Evolutionary conservation across 1,140 invertebrate genomes (phyloP), one percentile per base, ranked within the genome.

Genomic region (Zaprionus capensis): DNA sequence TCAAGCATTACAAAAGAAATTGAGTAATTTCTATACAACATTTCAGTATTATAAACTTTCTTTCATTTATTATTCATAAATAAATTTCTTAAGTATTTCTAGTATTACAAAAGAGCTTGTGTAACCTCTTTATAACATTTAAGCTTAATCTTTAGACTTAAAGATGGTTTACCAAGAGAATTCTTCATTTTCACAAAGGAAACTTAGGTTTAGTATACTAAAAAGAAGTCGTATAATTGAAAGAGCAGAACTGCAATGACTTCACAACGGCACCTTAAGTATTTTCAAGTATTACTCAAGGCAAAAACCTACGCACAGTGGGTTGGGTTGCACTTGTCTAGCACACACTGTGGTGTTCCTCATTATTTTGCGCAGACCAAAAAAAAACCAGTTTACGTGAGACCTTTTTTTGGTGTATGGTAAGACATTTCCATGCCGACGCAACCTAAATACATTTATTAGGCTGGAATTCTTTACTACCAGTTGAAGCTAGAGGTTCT

Each of bases 371-470:
- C 46, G 22, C 17, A 51, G 46, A 51, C 20, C 46, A 20, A 46
- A 12, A 9, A 24, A 11, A 51, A 51, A 51, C 46, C 46, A 22
- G 46, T 51, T 51, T 51, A 14, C 20, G 4, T 3, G n/a, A 51
- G 46, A 51, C 46, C 20, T 51, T 22, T 51, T 51, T 51, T 4
- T 1, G 6, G 46, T 49, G 9, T 22, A 22, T 22, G 22, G 46
- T 24, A 12, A 51, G 20, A 51, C 17, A 51, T 51, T 51, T 51
- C 46, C 46, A 51, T 51, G 46, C 20, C 20, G 46, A n/a, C 46
- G 61, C 81, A 84, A 84, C 82, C 78, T 56, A 84, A 80, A 84
- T 84, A 84, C 81, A 84, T 84, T 72, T 67, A 84, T 84, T 81
- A 66, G 64, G 64, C 53, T 36, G 55, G 81, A 77, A 83, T 57